Evolutionary conservation across 2,113 vertebrate species (phyloP).

Genomic region (Tamias sibiricus): DNA sequence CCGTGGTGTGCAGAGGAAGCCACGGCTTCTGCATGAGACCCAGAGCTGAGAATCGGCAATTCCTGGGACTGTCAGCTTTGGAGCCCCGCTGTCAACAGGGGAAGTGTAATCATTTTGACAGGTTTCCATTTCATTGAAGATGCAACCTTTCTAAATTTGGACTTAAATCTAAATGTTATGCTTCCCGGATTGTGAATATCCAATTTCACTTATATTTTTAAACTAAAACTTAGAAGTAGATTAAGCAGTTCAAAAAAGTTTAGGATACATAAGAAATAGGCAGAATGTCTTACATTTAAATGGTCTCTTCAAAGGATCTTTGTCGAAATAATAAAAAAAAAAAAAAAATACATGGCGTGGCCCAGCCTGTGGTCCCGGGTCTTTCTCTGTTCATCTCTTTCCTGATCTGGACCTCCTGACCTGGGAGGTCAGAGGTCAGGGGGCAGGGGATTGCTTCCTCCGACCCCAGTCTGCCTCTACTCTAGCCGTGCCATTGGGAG

Average conservation of each 20-base stretch:
- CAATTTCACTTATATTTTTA: conserved; percentile 55
- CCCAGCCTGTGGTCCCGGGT: background rate
- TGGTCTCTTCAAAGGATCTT: conserved; percentile 4
- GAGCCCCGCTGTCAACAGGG: background rate
- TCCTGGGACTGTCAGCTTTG: background rate
- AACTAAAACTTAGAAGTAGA: conserved; percentile 58
- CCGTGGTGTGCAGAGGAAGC: background rate
- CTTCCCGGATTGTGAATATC: conserved; percentile 55
- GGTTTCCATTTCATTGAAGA: conserved; percentile 3
- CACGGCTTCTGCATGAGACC: background rate
- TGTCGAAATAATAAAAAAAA: background rate
- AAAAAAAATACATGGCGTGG: no score
- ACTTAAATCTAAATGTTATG: background rate
- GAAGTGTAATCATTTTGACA: conserved; percentile 13
- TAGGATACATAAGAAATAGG: background rate
- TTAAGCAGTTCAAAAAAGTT: conserved; percentile 28
- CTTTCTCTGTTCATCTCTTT: background rate
- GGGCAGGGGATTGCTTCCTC: background rate
- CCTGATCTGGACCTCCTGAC: background rate
- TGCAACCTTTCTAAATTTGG: conserved; percentile 52
- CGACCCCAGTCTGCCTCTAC: background rate
- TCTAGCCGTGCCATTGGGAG: background rate
- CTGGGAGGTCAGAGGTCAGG: background rate
- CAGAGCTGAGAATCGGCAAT: background rate
- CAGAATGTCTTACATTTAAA: conserved; percentile 17